Base-by-base conservation (phyloP, 2,113 vertebrate species). In the Oreotragus oreotragus region DNA sequence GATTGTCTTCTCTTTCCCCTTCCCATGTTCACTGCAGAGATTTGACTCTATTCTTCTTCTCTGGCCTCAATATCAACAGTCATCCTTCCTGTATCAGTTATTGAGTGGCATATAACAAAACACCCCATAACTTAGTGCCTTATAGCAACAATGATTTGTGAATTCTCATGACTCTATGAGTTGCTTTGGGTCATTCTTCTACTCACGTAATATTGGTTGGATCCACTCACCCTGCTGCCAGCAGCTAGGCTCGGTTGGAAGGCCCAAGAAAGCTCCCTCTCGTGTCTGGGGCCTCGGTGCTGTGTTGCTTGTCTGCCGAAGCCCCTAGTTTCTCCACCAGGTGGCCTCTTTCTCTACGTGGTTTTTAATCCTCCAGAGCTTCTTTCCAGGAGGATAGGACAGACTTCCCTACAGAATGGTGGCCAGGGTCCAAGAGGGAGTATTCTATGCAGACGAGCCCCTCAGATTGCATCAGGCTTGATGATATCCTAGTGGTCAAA, bases 341-440 rank as follows among this genome's bases (percentile, higher is more conserved):
- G 45, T 92, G 93, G 66, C 88, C 62, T 95, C 58, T 96, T 97
- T 96, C 36, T 88, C 76, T 86, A 90, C 14, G 5, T 55, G 13
- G 9, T 25, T 91, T 84, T 62, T 62, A 76, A 39, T 58, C 39
- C 28, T 87, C 30, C n/a, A 84, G 64, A 85, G 6, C 33, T 58
- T 85, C 76, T 49, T 94, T 95, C 33, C 12, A 28, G 45, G 27
- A 90, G 33, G 39, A 36, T 51, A 60, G 36, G 27, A 19, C 94
- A n/a, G 39, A 51, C 53, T 94, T 95, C 62, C 55, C 92, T 97
- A 77, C 16, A 70, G 62, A 88, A 55, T 16, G 17, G 16, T 83
- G 27, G 39, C 43, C 7, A 12, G 27, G 27, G 76, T 85, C 66
- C 60, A 77, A 8, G 8, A 36, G 60, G 30, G 2, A 88, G 27